Conservation (phyloP, 1,140 invertebrate species). For the Diorhabda sublineata region DNA sequence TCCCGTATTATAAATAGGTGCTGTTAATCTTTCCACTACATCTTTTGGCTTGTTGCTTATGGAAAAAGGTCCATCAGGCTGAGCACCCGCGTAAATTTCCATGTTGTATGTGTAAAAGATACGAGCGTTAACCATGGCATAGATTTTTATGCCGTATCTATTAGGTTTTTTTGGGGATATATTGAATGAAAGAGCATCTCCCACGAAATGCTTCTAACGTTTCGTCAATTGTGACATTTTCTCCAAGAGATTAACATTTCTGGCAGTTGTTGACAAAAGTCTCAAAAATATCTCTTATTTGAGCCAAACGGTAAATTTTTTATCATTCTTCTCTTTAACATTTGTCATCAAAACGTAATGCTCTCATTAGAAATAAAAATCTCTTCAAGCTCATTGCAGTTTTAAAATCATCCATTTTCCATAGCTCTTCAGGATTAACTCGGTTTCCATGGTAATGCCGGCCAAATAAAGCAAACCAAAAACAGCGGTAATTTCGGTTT, state of each 20-base stretch:
- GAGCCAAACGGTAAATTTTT: neutral
- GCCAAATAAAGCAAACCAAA: too few relatives aligned
- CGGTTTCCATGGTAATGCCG: too few relatives aligned
- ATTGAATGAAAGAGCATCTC: conserved; percentile 9
- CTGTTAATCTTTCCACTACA: conserved; percentile 7
- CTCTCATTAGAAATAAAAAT: conserved; percentile 4
- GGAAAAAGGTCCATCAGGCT: conserved; percentile 6
- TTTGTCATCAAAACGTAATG: conserved; percentile 6
- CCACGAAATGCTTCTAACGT: neutral
- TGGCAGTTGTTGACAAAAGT: neutral
- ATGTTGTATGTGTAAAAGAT: conserved; percentile 9
- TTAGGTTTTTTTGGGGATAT: conserved; percentile 11
- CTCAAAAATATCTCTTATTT: neutral
- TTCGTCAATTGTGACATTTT: too few relatives aligned
- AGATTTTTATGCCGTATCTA: conserved; percentile 15
- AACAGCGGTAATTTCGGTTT: too few relatives aligned
- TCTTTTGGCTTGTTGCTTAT: conserved; percentile 8
- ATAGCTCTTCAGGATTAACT: neutral
- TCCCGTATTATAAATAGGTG: conserved; percentile 13
- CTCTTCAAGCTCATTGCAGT: neutral
- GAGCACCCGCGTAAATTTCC: conserved; percentile 6
- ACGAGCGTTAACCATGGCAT: conserved; percentile 8
- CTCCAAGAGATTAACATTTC: neutral
- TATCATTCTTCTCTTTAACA: neutral
- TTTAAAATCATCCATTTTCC: conserved; percentile 6